A percentile compares a stretch with the other conserved stretches of the same genome.
phyloP scores from a whole-genome alignment of 2,888 invertebrate genomes.

The Yponomeuta plumbellus region DNA sequence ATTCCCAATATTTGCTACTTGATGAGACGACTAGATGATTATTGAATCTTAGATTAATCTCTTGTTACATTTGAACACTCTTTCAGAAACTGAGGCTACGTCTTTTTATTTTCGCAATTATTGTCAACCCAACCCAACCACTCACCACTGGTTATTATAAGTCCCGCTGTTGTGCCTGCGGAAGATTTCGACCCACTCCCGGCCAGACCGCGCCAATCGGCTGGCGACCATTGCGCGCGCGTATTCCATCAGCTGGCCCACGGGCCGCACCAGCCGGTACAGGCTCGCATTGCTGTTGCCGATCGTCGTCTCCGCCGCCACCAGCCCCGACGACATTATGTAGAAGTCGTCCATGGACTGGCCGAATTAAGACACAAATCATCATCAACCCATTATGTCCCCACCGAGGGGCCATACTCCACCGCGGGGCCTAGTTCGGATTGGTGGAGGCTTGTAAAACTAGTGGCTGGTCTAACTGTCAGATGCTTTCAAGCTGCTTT shows the following conservation, averaged over 20 bases:
- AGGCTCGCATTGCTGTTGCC: constrained; percentile 79
- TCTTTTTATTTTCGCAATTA: no score
- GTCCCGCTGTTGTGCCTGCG: constrained; percentile 81
- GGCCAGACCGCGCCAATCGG: constrained; percentile 76
- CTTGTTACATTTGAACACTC: no score
- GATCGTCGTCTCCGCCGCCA: constrained; percentile 81
- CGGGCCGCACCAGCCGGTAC: constrained; percentile 72
- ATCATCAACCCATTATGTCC: no score
- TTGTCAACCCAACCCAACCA: constrained; percentile 26
- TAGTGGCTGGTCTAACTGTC: no score
- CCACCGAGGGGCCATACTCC: no score
- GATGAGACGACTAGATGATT: background rate
- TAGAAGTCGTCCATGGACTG: constrained; percentile 81
- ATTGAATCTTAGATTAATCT: no score
- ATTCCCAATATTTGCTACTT: no score
- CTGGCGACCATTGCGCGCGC: constrained; percentile 81
- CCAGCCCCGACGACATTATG: constrained; percentile 76
- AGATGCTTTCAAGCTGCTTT: no score
- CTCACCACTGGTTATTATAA: constrained; percentile 86
- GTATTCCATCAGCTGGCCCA: constrained; percentile 74
- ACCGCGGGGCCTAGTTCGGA: no score
- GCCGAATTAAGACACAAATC: no score
- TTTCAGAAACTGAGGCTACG: no score
- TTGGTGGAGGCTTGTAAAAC: no score
- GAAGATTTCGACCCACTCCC: constrained; percentile 78